Evolutionary conservation across 2,797 vertebrate species (phyloP).

Genomic region (Argya squamiceps): DNA sequence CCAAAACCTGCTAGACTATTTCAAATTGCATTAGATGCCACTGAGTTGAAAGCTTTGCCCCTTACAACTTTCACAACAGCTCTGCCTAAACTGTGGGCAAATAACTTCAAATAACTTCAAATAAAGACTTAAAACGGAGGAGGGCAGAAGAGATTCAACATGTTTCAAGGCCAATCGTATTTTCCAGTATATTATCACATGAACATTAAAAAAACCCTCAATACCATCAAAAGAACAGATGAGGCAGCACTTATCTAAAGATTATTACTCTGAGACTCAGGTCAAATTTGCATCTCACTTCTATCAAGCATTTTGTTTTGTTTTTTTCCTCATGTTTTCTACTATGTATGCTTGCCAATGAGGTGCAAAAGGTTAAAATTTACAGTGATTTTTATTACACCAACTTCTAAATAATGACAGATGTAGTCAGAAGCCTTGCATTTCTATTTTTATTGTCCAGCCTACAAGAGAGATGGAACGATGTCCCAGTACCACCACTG

Average conservation of each 20-base stretch:
- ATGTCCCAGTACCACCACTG: not conserved
- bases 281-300: slow-evolving; percentile 19
- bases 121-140: slow-evolving; percentile 8
- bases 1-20: not conserved
- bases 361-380: slow-evolving; percentile 13
- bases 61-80: not conserved
- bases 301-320: not conserved
- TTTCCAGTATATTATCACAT: slow-evolving; percentile 6
- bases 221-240: slow-evolving; percentile 31
- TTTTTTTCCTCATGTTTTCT: not conserved
- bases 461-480: not conserved
- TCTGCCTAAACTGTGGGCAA: not conserved
- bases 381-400: slow-evolving; percentile 10
- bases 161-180: not conserved
- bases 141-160: slow-evolving; percentile 55
- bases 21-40: not conserved
- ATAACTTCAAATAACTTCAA: not conserved
- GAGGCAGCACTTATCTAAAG: slow-evolving; percentile 55
- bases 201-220: not conserved
- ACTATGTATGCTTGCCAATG: not conserved
- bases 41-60: not conserved
- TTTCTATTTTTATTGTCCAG: not conserved
- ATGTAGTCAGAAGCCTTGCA: not conserved
- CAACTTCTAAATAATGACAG: not conserved
- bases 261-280: not conserved